Percentiles rank a stretch among this genome's conserved stretches.
These are phyloP conservation scores for Nautilus pompilius DNA, from an alignment of 1,140 invertebrate species.

Conservation along the genomic window DNA sequence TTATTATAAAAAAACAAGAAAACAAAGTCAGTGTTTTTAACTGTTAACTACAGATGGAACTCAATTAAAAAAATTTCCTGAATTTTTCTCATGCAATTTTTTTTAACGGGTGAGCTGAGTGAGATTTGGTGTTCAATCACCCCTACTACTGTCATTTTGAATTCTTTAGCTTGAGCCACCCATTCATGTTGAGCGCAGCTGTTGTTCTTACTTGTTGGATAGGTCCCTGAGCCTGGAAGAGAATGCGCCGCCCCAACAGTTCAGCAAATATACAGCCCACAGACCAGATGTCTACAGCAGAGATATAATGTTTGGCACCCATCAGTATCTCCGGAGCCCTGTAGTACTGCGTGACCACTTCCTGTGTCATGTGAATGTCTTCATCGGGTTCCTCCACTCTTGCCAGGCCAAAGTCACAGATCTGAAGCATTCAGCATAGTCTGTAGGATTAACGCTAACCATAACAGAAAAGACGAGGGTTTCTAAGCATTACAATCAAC, in stretches of 20 bases:
- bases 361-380: conserved; percentile 95
- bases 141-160: no score
- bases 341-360: conserved; percentile 90
- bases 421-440: conserved; percentile 59
- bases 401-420: conserved; percentile 97
- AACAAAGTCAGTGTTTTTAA: no score
- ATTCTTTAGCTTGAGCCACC: no score
- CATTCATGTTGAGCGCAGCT: no score
- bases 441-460: not conserved
- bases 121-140: not conserved
- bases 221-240: conserved; percentile 95
- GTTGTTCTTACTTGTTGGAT: conserved; percentile 75
- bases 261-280: conserved; percentile 99
- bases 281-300: conserved; percentile 96
- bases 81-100: no score
- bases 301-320: conserved; percentile 59
- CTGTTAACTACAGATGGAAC: no score
- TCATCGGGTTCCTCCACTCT: conserved; percentile 88
- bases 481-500: not conserved
- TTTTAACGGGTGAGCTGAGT: no score
- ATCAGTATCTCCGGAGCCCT: conserved; percentile 63
- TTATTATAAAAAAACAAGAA: no score
- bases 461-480: not conserved
- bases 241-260: conserved; percentile 86
- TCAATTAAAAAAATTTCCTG: no score